Evolutionary conservation across 2,888 invertebrate genomes (phyloP).

Genomic region (Protonemura montana): DNA sequence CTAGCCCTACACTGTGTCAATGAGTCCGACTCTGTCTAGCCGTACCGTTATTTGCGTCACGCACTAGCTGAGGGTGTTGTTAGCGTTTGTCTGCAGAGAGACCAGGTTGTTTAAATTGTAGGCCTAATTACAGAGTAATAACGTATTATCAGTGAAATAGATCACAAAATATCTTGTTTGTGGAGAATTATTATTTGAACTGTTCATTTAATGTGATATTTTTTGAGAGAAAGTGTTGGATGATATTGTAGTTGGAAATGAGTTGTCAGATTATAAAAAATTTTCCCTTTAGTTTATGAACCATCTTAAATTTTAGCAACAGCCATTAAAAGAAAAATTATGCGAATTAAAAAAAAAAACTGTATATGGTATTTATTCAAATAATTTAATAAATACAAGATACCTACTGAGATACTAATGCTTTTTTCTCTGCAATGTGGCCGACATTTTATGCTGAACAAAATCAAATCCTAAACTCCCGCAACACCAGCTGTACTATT

Average conservation of each 20-base stretch:
- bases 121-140: background rate
- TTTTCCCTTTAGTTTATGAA: background rate
- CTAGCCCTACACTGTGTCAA: conserved; percentile 12
- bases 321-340: conserved; percentile 1
- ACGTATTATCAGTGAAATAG: background rate
- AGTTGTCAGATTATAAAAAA: no score
- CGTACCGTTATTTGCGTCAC: background rate
- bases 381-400: background rate
- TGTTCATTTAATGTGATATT: background rate
- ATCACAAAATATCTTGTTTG: background rate
- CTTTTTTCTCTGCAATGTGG: no score
- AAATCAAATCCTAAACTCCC: background rate
- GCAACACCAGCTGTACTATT: background rate
- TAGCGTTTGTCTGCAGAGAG: background rate
- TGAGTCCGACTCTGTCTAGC: conserved; percentile 12
- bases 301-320: background rate
- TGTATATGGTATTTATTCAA: background rate
- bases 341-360: background rate
- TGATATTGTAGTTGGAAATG: background rate
- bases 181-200: background rate
- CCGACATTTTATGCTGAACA: background rate
- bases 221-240: background rate
- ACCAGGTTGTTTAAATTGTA: background rate
- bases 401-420: background rate
- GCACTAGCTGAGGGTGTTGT: conserved; percentile 12